A percentile compares a stretch with the other conserved stretches of the same genome.
phyloP scores from a whole-genome alignment of 2,888 invertebrate species.

The Hofmannophila pseudospretella region DNA sequence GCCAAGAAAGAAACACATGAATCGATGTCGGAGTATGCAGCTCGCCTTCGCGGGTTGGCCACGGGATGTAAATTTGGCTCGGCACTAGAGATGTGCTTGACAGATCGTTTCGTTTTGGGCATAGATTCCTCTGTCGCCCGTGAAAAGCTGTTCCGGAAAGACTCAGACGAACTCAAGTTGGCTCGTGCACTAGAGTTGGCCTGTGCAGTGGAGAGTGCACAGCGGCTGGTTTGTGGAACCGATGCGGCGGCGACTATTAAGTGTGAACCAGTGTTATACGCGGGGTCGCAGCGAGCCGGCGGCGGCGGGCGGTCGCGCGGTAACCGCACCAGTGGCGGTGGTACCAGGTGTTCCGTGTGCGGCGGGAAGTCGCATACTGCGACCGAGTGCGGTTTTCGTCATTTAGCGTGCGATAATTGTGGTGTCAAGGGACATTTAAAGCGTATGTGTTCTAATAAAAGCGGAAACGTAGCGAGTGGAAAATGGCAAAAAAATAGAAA shows the following conservation, averaged over 20 bases:
- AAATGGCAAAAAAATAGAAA: background rate
- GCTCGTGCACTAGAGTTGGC: background rate
- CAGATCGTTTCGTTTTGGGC: too few relatives aligned
- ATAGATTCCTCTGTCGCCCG: too few relatives aligned
- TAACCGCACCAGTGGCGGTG: background rate
- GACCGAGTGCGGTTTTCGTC: slow-evolving; percentile 1
- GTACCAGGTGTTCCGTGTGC: background rate
- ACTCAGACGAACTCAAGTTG: too few relatives aligned
- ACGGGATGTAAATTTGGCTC: background rate
- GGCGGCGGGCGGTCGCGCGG: background rate
- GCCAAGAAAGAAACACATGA: background rate
- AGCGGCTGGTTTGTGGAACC: background rate
- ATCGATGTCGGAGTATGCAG: background rate
- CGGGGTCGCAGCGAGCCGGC: background rate
- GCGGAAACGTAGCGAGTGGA: background rate
- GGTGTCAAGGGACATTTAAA: slow-evolving; percentile 1
- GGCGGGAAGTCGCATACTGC: slow-evolving; percentile 1
- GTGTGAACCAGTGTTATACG: background rate
- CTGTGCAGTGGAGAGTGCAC: background rate
- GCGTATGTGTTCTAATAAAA: background rate
- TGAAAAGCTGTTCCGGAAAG: too few relatives aligned
- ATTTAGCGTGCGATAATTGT: background rate
- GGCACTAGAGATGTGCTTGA: background rate
- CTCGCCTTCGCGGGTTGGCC: background rate
- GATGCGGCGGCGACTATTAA: background rate